Percentiles rank a stretch among this genome's conserved stretches.
These are phyloP conservation scores for Tholera decimalis DNA, from an alignment of 2,888 invertebrate species.

Conservation along the genomic window DNA sequence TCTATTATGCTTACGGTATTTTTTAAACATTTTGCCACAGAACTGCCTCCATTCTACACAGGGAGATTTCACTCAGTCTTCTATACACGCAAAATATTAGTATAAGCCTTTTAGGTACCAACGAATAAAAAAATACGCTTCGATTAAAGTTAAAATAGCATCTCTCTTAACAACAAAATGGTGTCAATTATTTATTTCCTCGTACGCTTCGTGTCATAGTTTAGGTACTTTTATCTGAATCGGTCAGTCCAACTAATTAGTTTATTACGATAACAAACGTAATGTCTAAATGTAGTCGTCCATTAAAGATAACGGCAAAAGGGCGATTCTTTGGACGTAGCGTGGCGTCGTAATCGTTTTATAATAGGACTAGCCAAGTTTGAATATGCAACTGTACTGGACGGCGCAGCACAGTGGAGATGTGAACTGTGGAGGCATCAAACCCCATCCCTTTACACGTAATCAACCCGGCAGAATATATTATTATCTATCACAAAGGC, in stretches of 20 bases:
- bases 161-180: conserved; percentile 14
- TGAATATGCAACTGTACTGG: too few relatives aligned
- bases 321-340: background rate
- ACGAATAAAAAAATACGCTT: conserved; percentile 14
- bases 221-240: conserved; percentile 48
- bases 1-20: conserved; percentile 36
- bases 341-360: background rate
- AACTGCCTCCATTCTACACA: background rate
- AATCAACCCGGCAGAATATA: too few relatives aligned
- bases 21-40: conserved; percentile 27
- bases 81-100: background rate
- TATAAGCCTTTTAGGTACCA: background rate
- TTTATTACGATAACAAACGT: conserved; percentile 8
- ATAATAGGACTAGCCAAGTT: background rate
- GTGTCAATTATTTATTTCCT: conserved; percentile 5
- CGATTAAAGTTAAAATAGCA: background rate
- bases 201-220: too few relatives aligned
- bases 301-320: background rate
- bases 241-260: conserved; percentile 37
- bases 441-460: too few relatives aligned
- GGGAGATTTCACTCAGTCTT: background rate
- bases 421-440: too few relatives aligned
- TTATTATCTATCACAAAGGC: too few relatives aligned
- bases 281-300: background rate
- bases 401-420: too few relatives aligned